phyloP scores from a whole-genome alignment of 2,888 invertebrate genomes.

The Labia minor region DNA sequence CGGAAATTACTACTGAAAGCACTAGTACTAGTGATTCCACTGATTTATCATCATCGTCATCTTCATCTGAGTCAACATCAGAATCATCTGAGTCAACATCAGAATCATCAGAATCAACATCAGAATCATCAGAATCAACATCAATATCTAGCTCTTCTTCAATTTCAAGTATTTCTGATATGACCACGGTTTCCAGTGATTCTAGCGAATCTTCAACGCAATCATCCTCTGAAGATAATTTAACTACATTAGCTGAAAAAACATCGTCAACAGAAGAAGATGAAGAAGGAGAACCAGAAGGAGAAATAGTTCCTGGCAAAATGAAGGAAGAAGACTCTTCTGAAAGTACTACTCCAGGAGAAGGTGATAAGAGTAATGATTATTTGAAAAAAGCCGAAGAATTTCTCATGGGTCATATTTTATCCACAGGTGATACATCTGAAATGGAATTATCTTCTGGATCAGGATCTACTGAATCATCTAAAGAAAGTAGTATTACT shows the following conservation, averaged over 20 bases:
- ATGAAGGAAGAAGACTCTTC: not conserved
- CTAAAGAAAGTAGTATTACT: not conserved
- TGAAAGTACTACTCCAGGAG: not conserved
- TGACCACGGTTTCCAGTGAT: not conserved
- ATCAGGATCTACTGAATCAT: not conserved
- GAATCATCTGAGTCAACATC: conserved; percentile 23
- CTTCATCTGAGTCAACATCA: conserved; percentile 27
- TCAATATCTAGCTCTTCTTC: conserved; percentile 13
- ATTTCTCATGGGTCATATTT: not conserved
- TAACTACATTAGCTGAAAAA: too few species aligned
- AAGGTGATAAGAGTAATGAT: not conserved
- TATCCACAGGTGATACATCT: not conserved
- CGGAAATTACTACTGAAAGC: conserved; percentile 15
- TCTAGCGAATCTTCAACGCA: not conserved
- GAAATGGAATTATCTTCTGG: not conserved
- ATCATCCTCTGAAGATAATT: too few species aligned
- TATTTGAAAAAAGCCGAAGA: not conserved
- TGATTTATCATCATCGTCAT: conserved; percentile 19
- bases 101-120: conserved; percentile 26
- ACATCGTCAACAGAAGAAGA: too few species aligned
- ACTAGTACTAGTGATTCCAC: conserved; percentile 27
- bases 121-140: conserved; percentile 23
- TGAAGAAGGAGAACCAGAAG: not conserved
- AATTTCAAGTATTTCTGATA: too few species aligned
- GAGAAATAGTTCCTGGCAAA: not conserved